phyloP scores from a whole-genome alignment of 1,140 invertebrate genomes.

The Drosophila quadrilineata region DNA sequence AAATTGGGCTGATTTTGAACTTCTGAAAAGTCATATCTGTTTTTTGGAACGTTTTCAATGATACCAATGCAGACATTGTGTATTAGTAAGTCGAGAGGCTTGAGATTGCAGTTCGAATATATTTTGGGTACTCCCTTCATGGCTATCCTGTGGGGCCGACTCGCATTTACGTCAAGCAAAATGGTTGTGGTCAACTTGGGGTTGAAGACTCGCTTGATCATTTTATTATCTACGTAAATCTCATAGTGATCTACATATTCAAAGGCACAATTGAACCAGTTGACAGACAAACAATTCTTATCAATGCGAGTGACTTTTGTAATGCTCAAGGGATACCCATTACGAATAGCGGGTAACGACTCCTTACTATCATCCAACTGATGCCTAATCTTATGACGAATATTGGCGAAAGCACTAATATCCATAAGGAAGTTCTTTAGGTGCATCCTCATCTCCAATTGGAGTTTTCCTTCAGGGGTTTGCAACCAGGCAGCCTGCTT shows the following conservation, averaged over 20 bases:
- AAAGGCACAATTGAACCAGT: slow-evolving; percentile 53
- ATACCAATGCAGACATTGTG: slow-evolving; percentile 35
- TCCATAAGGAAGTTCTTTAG: slow-evolving; percentile 61
- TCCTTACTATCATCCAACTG: slow-evolving; percentile 17
- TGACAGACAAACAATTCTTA: slow-evolving; percentile 19
- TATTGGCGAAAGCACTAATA: slow-evolving; percentile 34
- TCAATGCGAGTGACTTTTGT: slow-evolving; percentile 31
- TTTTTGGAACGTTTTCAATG: slow-evolving; percentile 25
- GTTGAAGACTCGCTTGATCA: slow-evolving; percentile 36
- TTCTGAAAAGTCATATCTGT: slow-evolving; percentile 31
- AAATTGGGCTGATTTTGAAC: slow-evolving; percentile 14
- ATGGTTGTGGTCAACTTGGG: slow-evolving; percentile 24
- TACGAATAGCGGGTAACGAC: background rate
- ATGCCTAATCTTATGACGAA: slow-evolving; percentile 17
- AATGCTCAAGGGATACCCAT: slow-evolving; percentile 43
- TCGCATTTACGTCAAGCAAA: slow-evolving; percentile 43
- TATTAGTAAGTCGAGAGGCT: slow-evolving; percentile 33
- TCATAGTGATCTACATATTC: slow-evolving; percentile 44
- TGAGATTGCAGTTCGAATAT: background rate
- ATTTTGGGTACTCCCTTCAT: slow-evolving; percentile 36
- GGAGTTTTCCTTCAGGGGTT: slow-evolving; percentile 44
- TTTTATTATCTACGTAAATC: slow-evolving; percentile 39
- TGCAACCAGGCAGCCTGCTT: slow-evolving; percentile 22
- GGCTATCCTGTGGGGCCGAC: slow-evolving; percentile 22
- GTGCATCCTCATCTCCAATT: slow-evolving; percentile 40